A percentile compares a stretch with the other conserved stretches of the same genome.
These are phyloP conservation scores for Rhabdornis inornatus DNA, from an alignment of 2,113 vertebrate genomes.

Conservation along the genomic window DNA sequence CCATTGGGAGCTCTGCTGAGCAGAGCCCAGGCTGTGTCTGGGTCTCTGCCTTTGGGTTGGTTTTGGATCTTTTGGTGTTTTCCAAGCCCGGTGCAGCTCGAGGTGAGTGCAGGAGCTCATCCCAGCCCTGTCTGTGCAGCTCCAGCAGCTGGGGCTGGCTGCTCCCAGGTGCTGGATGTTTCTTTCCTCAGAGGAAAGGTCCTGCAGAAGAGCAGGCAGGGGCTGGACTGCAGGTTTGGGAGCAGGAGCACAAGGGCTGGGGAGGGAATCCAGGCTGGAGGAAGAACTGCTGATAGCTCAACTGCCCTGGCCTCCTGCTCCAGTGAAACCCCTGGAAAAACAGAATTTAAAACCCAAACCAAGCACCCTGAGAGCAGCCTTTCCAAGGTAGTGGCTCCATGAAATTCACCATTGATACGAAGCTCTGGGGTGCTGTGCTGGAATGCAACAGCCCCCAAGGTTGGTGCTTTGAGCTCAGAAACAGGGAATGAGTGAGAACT, in stretches of 20 bases:
- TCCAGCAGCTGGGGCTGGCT: background rate
- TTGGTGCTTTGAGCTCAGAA: background rate
- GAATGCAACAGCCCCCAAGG: background rate
- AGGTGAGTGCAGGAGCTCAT: background rate
- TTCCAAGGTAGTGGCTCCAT: background rate
- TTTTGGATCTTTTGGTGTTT: fast-evolving
- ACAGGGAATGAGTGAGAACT: background rate
- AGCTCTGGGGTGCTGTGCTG: background rate
- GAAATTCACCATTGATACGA: fast-evolving
- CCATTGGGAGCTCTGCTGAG: background rate
- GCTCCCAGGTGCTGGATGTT: background rate
- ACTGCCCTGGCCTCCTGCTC: background rate
- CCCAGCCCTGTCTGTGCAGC: fast-evolving
- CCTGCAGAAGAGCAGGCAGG: background rate
- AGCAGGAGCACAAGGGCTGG: background rate
- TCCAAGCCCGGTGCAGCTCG: no score
- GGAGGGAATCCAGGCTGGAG: background rate
- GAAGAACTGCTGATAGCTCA: background rate
- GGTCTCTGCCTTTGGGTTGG: background rate
- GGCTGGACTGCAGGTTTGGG: background rate
- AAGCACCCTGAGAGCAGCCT: background rate
- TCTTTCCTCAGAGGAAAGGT: background rate
- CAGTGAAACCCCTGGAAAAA: background rate
- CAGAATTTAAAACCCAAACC: background rate
- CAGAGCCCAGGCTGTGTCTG: background rate